These are phyloP conservation scores for Theristicus caerulescens DNA, from an alignment of 2,113 vertebrate species.

Conservation along the genomic window DNA sequence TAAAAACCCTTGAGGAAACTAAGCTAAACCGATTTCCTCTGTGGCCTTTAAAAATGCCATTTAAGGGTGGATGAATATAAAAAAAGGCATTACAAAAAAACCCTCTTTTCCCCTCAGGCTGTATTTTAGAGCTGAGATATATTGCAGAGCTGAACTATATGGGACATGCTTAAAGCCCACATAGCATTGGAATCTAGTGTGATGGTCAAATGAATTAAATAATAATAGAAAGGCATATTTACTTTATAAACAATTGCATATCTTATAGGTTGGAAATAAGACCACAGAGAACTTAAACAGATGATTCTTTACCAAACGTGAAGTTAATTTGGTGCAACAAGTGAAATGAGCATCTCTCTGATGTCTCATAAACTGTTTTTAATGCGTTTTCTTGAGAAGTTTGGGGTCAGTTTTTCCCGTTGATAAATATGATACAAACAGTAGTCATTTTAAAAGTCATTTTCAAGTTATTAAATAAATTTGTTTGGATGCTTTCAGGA, in stretches of 20 bases:
- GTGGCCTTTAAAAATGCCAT: slow-evolving; percentile 8
- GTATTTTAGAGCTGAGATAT: neutral
- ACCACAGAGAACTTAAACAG: neutral
- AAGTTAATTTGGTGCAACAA: slow-evolving; percentile 19
- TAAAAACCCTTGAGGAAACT: neutral
- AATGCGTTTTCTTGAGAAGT: neutral
- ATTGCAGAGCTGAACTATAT: neutral
- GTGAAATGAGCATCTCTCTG: neutral
- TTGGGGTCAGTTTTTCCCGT: neutral
- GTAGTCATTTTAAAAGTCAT: neutral
- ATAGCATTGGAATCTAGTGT: neutral
- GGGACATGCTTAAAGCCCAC: accelerated
- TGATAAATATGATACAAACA: neutral
- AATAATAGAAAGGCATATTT: neutral
- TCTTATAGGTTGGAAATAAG: neutral
- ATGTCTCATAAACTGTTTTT: neutral
- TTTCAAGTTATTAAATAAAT: neutral
- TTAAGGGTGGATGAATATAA: neutral
- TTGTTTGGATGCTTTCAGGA: neutral
- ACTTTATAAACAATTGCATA: neutral
- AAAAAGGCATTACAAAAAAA: neutral
- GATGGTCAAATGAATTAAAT: neutral
- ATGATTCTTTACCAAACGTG: neutral
- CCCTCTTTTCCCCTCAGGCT: neutral
- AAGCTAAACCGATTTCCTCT: slow-evolving; percentile 5